Conservation (phyloP, 2,888 invertebrate genomes). For the Ferdinandea cuprea region DNA sequence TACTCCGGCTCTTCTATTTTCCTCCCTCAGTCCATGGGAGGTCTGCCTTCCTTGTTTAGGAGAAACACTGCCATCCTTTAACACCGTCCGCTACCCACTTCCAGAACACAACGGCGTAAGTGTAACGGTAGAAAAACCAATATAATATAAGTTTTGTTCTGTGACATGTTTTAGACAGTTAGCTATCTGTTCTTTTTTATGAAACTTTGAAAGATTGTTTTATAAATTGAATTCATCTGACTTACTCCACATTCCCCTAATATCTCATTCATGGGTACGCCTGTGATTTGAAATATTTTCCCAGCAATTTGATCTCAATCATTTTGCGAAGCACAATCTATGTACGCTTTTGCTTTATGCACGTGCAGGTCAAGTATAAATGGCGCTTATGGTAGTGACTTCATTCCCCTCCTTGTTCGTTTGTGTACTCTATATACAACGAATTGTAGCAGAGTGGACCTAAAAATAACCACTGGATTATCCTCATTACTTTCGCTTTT, state of each 20-base stretch:
- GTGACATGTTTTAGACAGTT: too few relatives aligned
- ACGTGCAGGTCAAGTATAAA: constrained; percentile 21
- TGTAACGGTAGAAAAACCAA: too few relatives aligned
- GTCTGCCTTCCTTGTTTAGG: too few relatives aligned
- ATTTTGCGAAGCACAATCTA: background rate
- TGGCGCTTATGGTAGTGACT: background rate
- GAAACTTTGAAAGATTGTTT: background rate
- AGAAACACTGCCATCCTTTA: too few relatives aligned
- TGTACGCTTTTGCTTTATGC: background rate
- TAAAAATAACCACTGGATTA: constrained; percentile 26
- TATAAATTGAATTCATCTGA: background rate
- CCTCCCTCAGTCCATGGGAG: too few relatives aligned
- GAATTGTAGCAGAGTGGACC: constrained; percentile 5
- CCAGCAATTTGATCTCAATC: background rate
- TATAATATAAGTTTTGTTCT: too few relatives aligned
- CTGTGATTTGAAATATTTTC: background rate
- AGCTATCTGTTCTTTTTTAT: too few relatives aligned
- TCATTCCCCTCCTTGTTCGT: background rate
- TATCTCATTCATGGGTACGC: background rate
- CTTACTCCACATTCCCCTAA: background rate
- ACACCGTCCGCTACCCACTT: too few relatives aligned
- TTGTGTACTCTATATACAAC: background rate
- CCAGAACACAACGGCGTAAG: too few relatives aligned
- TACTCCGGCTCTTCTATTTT: too few relatives aligned
- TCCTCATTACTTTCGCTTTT: constrained; percentile 13